Base-by-base conservation (phyloP, 2,888 invertebrate genomes). In the Pocota personata region DNA sequence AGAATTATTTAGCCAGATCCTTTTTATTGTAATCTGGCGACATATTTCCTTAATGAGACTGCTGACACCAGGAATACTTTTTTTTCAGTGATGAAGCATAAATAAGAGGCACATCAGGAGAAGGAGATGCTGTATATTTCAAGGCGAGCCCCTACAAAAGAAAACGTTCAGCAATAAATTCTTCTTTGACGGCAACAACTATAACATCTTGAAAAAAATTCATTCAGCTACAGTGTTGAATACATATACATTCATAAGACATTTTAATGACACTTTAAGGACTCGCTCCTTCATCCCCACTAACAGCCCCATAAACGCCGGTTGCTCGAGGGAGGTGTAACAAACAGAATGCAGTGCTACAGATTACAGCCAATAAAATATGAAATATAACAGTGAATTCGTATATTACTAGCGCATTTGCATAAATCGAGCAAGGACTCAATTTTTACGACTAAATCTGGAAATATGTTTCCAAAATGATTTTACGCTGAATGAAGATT, bases 281-380 rank as follows among this genome's bases (percentile, higher is more conserved):
- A 80, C 62, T 60, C 19, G n/a, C 58, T n/a, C 14, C 55, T 43
- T 66, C 21, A 52, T 24, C 12, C 19, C n/a, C 43, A 27, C 40
- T 3, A 7, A 32, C 10, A 40, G n/a, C 30, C 19, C 32, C 52
- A 52, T 52, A 48, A 69, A 37, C 55, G 14, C 27, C 52, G 35
- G 50, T 52, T 24, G 24, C 32, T 35, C n/a, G 7, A n/a, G 60
- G 35, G 52, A 35, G 30, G 60, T 62, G 46, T 30, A 35, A 12
- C 35, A 32, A 2, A 0, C 27, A 8, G 14, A 46, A 14, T 76
- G 71, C 52, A 58, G 14, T 60, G 10, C 19, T 40, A 35, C 69
- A 72, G 67, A 86, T 82, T 82, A 77, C 86, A 72, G 82, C 67
- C 82, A 82, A 86, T 86, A 86, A 86, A 86, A 77, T 72, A 60